Evolutionary conservation across 2,797 vertebrate species (phyloP).

Genomic region (Eurystomus glaucurus): DNA sequence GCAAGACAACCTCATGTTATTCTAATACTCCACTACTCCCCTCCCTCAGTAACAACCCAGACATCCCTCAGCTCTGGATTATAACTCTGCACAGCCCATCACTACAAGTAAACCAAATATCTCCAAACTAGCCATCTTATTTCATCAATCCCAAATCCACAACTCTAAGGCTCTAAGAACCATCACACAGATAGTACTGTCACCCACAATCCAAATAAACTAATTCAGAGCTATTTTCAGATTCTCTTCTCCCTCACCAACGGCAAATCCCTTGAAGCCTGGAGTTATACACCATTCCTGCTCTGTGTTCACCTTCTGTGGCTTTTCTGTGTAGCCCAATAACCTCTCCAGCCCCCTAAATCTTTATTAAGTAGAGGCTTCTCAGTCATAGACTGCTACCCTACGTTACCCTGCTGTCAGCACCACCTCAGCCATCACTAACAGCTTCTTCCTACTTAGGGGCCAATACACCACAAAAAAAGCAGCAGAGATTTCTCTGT

Average conservation of each 20-base stretch:
- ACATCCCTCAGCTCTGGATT: background rate
- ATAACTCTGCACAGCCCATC: background rate
- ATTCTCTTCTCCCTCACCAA: background rate
- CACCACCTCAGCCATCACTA: background rate
- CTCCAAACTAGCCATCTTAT: background rate
- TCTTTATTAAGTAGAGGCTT: background rate
- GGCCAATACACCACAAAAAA: background rate
- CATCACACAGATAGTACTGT: background rate
- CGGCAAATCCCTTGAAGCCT: background rate
- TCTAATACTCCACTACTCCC: background rate
- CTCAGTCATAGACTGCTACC: background rate
- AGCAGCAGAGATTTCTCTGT: background rate
- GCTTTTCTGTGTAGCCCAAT: background rate
- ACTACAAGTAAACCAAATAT: background rate
- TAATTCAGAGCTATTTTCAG: background rate
- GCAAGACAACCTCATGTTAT: background rate
- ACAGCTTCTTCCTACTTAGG: background rate
- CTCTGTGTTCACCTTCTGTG: accelerated
- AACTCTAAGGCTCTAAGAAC: background rate
- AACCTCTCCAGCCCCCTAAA: accelerated
- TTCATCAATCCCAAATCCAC: background rate
- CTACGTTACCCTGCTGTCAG: background rate
- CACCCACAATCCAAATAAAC: background rate
- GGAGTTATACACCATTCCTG: background rate
- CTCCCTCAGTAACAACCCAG: background rate